phyloP scores from a whole-genome alignment of 2,113 vertebrate genomes.

The Notarius quadriscutis region DNA sequence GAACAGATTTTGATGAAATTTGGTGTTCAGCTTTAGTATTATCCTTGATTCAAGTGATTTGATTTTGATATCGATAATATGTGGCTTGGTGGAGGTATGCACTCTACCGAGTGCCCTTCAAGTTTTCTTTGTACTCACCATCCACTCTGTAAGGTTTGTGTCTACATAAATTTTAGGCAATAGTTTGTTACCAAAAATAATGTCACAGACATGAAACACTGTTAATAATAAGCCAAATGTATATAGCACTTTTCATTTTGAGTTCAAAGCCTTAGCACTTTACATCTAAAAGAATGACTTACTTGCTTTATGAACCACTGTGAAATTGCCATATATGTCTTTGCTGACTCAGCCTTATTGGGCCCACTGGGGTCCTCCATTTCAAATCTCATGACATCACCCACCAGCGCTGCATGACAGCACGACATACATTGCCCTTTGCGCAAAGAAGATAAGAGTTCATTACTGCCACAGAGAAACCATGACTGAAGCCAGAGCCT shows the following conservation, averaged over 20 bases:
- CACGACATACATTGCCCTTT: slow-evolving; percentile 61
- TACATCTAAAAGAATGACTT: background rate
- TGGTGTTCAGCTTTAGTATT: no score
- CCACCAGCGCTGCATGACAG: slow-evolving; percentile 45
- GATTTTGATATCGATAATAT: no score
- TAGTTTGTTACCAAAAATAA: background rate
- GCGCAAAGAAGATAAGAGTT: slow-evolving; percentile 66
- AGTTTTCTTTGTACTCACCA: background rate
- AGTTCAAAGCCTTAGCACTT: background rate
- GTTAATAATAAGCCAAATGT: background rate
- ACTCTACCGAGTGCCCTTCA: no score
- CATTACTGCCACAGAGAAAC: slow-evolving; percentile 63
- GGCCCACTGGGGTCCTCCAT: slow-evolving; percentile 40
- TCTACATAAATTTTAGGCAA: background rate
- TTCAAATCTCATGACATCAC: slow-evolving; percentile 59
- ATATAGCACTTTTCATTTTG: background rate
- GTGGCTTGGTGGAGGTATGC: no score
- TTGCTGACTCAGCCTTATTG: slow-evolving; percentile 11
- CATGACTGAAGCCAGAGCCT: slow-evolving; percentile 63
- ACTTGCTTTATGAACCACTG: background rate
- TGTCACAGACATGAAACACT: background rate
- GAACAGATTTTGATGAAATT: no score
- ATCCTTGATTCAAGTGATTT: no score
- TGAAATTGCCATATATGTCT: slow-evolving; percentile 8
- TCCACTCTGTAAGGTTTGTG: background rate